Base-by-base conservation (phyloP, 2,113 vertebrate genomes). In the Argyrosomus japonicus region DNA sequence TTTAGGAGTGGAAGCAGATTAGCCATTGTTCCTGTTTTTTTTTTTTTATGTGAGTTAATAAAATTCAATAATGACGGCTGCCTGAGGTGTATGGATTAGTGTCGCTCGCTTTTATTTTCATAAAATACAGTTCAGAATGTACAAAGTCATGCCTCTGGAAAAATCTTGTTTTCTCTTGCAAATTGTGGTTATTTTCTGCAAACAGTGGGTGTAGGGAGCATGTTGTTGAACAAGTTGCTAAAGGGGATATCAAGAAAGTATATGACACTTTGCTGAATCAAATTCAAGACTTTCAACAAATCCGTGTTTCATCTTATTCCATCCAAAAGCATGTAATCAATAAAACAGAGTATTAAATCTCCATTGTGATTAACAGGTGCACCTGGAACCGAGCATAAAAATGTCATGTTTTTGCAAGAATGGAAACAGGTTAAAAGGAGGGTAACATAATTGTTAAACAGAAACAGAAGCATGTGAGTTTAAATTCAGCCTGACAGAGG, bases 31-130 rank as follows among this genome's bases (percentile, higher is more conserved):
- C 43, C 8, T 57, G 10, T 9, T 53, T 19, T n/a, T 47, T 7
- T 29, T 19, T 69, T 47, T 65, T 72, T 57, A 61, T 48, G 25
- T 50, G 60, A 51, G 23, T 56, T 45, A 50, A 72, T 40, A 72
- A 25, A 73, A 57, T 67, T 70, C 23, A 64, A 19, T 64, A 68
- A 53, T 19, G 36, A 12, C 21, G 27, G 57, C 19, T 56, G 64
- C 60, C 21, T 36, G 40, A 62, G 29, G 29, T 65, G 72, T 68
- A 36, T 50, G 40, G 65, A 89, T 76, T 64, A 69, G 43, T 40
- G 57, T 73, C 43, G 82, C 18, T 68, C 36, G 45, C n/a, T 64
- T 72, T 64, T 57, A 45, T 50, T 9, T 40, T 81, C 60, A 64
- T 18, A 67, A 74, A 57, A 48, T 56, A 70, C n/a, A 50, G 15